phyloP scores from a whole-genome alignment of 2,797 vertebrate genomes.

The Hemitrygon akajei region DNA sequence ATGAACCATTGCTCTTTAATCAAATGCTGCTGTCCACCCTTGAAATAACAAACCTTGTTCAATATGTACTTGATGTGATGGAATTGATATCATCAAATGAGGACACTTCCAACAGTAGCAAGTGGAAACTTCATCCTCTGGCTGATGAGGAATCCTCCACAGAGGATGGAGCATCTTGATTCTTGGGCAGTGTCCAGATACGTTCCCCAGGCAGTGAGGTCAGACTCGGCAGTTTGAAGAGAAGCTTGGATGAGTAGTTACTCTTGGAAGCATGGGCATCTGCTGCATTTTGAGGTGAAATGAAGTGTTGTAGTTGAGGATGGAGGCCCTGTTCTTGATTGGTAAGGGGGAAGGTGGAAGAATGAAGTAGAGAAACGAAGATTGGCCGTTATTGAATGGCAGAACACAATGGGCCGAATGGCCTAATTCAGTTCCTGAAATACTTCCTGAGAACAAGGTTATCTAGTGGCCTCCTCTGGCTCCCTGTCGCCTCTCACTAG shows the following conservation, averaged over 20 bases:
- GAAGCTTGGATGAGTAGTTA: background rate
- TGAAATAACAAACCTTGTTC: background rate
- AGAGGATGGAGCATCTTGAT: background rate
- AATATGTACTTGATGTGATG: background rate
- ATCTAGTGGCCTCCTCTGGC: background rate
- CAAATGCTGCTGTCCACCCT: background rate
- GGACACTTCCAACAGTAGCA: background rate
- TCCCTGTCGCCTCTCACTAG: background rate
- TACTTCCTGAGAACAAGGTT: background rate
- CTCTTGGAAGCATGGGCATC: background rate
- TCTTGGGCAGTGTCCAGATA: background rate
- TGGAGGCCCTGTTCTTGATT: too few relatives aligned
- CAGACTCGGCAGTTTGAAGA: background rate
- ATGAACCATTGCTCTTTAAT: conserved; percentile 4
- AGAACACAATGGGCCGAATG: too few relatives aligned
- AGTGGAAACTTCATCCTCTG: background rate
- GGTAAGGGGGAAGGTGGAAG: too few relatives aligned
- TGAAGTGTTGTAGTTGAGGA: background rate
- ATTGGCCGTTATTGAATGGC: too few relatives aligned
- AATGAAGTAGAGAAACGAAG: too few relatives aligned
- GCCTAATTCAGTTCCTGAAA: background rate
- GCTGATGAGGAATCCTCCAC: background rate
- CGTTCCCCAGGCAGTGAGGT: background rate
- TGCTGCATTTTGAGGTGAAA: too few relatives aligned
- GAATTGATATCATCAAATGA: background rate